Percentiles rank a stretch among this genome's conserved stretches.
phyloP scores from a whole-genome alignment of 2,797 vertebrate species.

The Ptychadena robeensis region DNA sequence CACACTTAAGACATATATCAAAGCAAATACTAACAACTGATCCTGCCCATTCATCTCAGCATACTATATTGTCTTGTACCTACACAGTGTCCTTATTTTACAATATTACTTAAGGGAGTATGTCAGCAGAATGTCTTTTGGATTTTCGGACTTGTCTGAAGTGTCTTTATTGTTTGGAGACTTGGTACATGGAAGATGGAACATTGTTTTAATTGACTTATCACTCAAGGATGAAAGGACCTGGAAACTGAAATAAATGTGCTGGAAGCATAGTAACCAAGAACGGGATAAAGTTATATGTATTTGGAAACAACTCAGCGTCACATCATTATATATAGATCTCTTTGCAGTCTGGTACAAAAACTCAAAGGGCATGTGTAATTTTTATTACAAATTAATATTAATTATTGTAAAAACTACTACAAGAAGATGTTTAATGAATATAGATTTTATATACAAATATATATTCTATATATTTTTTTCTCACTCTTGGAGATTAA shows the following conservation, averaged over 20 bases:
- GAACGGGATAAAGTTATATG: neutral
- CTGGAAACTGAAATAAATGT: neutral
- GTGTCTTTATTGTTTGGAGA: conserved; percentile 20
- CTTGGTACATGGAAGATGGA: conserved; percentile 5
- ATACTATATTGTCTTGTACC: conserved; percentile 12
- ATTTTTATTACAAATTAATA: neutral
- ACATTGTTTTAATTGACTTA: conserved; percentile 16
- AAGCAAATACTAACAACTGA: conserved; percentile 1
- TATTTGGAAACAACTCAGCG: neutral
- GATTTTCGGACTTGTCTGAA: conserved; percentile 12
- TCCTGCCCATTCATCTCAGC: neutral
- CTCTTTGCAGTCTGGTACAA: neutral
- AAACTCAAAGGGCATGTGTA: neutral
- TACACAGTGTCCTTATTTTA: conserved; percentile 12
- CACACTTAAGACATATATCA: conserved; percentile 37
- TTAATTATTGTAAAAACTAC: neutral
- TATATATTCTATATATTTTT: no score
- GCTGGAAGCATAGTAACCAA: neutral
- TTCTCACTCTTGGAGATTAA: neutral
- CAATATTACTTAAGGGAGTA: neutral
- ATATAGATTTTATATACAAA: neutral
- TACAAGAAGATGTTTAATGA: neutral
- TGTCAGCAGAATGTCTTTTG: conserved; percentile 6
- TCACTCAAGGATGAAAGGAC: conserved; percentile 18
- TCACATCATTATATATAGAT: neutral